These are phyloP conservation scores for Falco punctatus DNA, from an alignment of 2,113 vertebrate species.

Conservation along the genomic window DNA sequence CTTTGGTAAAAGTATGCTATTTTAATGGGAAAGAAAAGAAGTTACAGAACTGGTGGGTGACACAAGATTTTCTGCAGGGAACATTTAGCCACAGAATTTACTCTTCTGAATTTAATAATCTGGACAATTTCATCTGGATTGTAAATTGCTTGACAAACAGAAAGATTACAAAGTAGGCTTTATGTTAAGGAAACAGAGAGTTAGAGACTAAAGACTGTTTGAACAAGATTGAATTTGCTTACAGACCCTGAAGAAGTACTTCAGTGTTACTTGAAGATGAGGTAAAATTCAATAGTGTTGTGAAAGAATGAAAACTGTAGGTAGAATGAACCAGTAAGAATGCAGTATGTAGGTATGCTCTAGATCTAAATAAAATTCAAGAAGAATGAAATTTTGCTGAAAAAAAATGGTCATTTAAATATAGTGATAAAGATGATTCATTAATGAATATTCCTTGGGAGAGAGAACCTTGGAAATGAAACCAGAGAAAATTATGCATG, in stretches of 20 bases:
- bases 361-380: background rate
- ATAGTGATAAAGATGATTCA: background rate
- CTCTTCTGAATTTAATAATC: background rate
- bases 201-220: background rate
- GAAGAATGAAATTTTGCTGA: background rate
- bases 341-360: background rate
- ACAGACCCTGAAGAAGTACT: background rate
- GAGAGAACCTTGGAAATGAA: background rate
- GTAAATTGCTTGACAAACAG: background rate
- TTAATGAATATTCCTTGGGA: constrained; percentile 7
- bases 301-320: background rate
- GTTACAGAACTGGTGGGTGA: background rate
- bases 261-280: background rate
- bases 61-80: background rate
- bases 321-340: background rate
- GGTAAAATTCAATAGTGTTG: background rate
- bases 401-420: background rate
- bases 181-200: background rate
- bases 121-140: background rate
- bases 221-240: background rate
- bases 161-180: background rate
- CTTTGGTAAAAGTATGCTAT: background rate
- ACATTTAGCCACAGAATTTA: background rate
- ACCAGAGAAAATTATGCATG: background rate
- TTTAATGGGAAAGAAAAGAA: background rate